phyloP scores from a whole-genome alignment of 2,888 invertebrate species.

The Oscheius sp. region DNA sequence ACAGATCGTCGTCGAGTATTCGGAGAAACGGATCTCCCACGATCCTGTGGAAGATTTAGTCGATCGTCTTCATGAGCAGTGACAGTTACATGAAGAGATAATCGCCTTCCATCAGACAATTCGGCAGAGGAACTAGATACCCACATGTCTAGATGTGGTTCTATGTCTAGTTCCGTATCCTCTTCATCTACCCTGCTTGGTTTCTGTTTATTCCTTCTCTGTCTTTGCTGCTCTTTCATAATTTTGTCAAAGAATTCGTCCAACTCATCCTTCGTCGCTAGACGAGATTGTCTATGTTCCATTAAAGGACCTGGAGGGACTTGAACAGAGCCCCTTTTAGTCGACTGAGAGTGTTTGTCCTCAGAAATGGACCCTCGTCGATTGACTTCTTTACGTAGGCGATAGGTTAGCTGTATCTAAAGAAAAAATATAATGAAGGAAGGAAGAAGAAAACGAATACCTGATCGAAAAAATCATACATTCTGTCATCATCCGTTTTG shows the following conservation, averaged over 20 bases:
- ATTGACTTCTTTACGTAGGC: conserved; percentile 16
- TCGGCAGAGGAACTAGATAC: conserved; percentile 9
- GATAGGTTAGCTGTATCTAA: conserved; percentile 23
- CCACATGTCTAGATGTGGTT: conserved; percentile 23
- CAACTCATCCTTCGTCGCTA: conserved; percentile 25
- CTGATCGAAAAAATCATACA: conserved; percentile 31
- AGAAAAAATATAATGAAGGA: background rate
- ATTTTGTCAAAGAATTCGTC: conserved; percentile 24
- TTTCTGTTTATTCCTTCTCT: conserved; percentile 15
- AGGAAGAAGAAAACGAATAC: background rate
- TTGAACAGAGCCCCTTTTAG: background rate
- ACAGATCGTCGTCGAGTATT: background rate
- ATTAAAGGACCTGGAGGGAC: background rate
- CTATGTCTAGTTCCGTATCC: background rate
- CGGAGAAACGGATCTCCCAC: background rate
- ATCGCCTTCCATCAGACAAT: background rate
- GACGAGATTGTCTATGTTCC: conserved; percentile 18
- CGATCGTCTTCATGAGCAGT: conserved; percentile 6
- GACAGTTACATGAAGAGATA: conserved; percentile 12
- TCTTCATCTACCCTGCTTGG: conserved; percentile 11
- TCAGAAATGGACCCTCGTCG: conserved; percentile 5
- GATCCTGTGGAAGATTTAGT: too few species aligned
- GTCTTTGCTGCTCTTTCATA: conserved; percentile 25
- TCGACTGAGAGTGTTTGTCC: background rate
- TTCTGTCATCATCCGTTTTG: conserved; percentile 10